Conservation (phyloP, 92 coral and sea anemone genomes). For the Paramuricea clavata region DNA sequence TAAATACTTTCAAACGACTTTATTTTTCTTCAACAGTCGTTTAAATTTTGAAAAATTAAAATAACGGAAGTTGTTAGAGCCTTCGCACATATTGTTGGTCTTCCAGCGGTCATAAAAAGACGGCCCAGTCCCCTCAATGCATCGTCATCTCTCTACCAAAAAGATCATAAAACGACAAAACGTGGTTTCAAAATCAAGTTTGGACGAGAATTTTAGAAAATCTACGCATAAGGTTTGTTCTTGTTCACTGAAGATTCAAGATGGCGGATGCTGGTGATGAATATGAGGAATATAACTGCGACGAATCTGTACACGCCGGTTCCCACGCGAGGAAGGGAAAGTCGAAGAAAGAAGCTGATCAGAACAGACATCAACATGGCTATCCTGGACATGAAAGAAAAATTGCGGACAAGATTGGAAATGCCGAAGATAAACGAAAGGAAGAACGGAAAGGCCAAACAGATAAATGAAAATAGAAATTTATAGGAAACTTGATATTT, state of each 20-base stretch:
- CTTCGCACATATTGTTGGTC: neutral
- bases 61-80: neutral
- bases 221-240: neutral
- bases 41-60: too few species aligned
- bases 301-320: constrained; percentile 82
- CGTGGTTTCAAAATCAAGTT: neutral
- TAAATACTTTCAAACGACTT: too few species aligned
- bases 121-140: neutral
- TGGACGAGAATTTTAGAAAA: neutral
- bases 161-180: neutral
- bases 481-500: too few species aligned
- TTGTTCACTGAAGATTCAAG: neutral
- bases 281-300: constrained; percentile 92
- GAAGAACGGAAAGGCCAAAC: constrained; percentile 13
- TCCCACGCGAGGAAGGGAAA: constrained; percentile 74
- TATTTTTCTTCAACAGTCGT: neutral
- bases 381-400: constrained; percentile 76
- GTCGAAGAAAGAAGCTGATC: constrained; percentile 92
- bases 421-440: constrained; percentile 89
- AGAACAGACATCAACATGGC: constrained; percentile 67
- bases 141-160: neutral
- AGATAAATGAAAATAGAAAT: constrained; percentile 5
- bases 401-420: constrained; percentile 88
- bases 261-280: constrained; percentile 82
- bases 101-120: neutral